Evolutionary conservation across 2,888 invertebrate genomes (phyloP), one percentile per base, ranked within the genome.

Genomic region (Napeogenes inachia): DNA sequence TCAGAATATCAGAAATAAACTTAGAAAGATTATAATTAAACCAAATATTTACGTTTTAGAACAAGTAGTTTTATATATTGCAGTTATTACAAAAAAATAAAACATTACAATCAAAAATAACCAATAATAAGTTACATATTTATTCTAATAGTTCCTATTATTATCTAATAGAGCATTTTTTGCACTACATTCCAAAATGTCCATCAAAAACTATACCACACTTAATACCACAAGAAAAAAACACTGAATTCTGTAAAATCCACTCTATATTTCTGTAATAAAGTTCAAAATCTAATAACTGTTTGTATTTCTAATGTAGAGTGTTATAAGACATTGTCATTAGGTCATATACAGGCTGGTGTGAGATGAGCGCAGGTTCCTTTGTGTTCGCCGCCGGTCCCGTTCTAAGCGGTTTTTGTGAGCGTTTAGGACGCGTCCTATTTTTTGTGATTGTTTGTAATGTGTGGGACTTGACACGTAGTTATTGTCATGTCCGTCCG

Each of bases 381-480:
- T 88, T 89, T 89, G 87, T 88, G 78, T 80, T 78, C 73, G 77
- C 87, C 85, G 82, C 76, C 78, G 78, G 78, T 85, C 86, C 89
- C 85, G 89, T 89, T 89, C 80, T 80, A 76, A 77, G 76, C 77
- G 75, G 74, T 89, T 89, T 89, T 89, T 89, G 83, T 88, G 73
- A 73, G 73, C 87, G 83, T 87, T 89, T 88, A 87, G 86, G 87
- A 85, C 80, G 80, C 83, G 79, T 82, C 83, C 83, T 80, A 75
- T 87, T 90, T 88, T 88, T 89, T 89, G 84, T 87, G 64, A 70
- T 75, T 89, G 85, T 89, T 89, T 89, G 85, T 89, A 87, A 89
- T 88, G 89, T 87, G 87, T 87, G 87, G 87, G 87, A 87, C 88
- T 87, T 87, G 88, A 89, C 89, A 89, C 89, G 89, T 85, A 84